Evolutionary conservation across 1,140 invertebrate species (phyloP), one percentile per base, ranked within the genome.

Genomic region (Hesperophylax magnus): DNA sequence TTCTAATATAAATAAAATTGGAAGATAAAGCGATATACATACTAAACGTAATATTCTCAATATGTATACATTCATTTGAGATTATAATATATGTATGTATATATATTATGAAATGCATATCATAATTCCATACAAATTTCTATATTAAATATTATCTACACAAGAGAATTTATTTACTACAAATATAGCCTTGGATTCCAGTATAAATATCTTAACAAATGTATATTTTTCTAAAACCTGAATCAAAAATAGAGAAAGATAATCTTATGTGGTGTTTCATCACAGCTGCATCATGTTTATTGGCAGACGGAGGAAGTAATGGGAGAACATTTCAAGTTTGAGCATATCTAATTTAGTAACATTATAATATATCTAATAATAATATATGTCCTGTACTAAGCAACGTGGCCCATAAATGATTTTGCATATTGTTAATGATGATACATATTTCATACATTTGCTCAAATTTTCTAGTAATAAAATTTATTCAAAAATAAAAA

Each of bases 41-140:
- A 53, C 47, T 72, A n/a, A 72, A 53, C 18, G 20, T 20, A 54
- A 72, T 72, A 47, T 47, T 71, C n/a, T 71, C 52, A 34, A 69
- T 20, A 17, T n/a, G n/a, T n/a, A n/a, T 76, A 52, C 52, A 58
- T 76, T 22, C 47, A 60, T 76, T 27, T 47, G 14, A 56, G 18
- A 31, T 58, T 58, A 31, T n/a, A 76, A 76, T 58, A 58, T 76
- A 34, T 31, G 58, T 75, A 58, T 47, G n/a, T 53, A 27, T 72
- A 72, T 53, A 74, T 75, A 74, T 80, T 76, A 80, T 77, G 47
- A 39, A 81, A 79, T 81, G 72, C 82, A 84, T 84, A 84, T 84
- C 82, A 84, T 81, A 79, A 81, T 61, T 76, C 31, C 69, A 53
- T 72, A 72, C 15, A 72, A 54, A 69, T 69, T 61, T 22, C 34